Evolutionary conservation across 2,888 invertebrate genomes (phyloP), one percentile per base, ranked within the genome.

Genomic region (Sinodicranocentrus sp.): DNA sequence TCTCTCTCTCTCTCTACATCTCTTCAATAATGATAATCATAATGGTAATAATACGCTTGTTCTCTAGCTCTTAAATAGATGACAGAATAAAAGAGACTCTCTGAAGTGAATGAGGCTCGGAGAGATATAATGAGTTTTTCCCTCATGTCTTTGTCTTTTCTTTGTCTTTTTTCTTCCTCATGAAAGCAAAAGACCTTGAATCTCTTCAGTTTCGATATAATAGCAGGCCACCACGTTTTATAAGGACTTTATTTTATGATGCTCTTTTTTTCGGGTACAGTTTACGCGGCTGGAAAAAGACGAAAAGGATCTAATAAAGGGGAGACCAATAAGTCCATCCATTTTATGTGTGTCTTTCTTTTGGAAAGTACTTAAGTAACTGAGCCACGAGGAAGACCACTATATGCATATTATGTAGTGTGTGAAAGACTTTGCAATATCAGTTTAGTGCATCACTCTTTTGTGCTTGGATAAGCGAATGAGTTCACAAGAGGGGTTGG

Each of bases 81-180:
- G 61, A 65, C 1, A 21, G 33, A 54, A 65, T 15, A 54, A 67
- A 65, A 33, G 54, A 39, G 48, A 63, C 57, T 57, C 23, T 57
- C 10, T 21, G 17, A 21, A 43, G 19, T 33, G 65, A 52, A 44
- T 61, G 54, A 59, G 23, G 21, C 57, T 21, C 39, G 25, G 26
- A 48, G 75, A 21, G 33, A 48, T 33, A 75, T 75, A 75, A 75
- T 75, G 75, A 75, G 75, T 65, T 75, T 75, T 75, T 54, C 43
- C 65, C 21, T 65, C 59, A 52, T 65, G 63, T 72, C 61, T 72
- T 72, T 72, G 72, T 72, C 72, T 72, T 75, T 28, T 65, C 52
- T 65, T 63, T 21, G 23, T 48, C n/a, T 57, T 59, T 23, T 61
- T 25, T 23, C 21, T 5, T 57, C 5, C 57, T 57, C 57, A 6